Percentiles rank a stretch among this genome's conserved stretches.
These are phyloP conservation scores for Noctilio leporinus DNA, from an alignment of 2,113 vertebrate genomes.

Conservation along the genomic window DNA sequence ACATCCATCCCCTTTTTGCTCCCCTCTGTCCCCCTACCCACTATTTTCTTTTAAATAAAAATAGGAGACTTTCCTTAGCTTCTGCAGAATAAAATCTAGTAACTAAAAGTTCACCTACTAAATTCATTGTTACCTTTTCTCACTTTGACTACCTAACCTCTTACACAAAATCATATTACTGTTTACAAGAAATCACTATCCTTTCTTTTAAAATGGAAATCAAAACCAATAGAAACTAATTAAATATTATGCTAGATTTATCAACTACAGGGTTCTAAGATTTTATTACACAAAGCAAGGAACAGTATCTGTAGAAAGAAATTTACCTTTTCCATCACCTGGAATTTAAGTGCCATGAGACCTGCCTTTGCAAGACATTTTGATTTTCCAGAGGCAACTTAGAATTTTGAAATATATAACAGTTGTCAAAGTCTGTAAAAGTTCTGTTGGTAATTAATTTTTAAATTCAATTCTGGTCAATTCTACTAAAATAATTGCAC, in stretches of 20 bases:
- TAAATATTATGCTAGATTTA: background rate
- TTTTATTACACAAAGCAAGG: background rate
- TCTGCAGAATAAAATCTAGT: slow-evolving; percentile 1
- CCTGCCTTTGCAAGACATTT: background rate
- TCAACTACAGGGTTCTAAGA: background rate
- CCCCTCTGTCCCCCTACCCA: too few relatives aligned
- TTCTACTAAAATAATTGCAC: background rate
- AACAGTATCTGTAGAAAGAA: background rate
- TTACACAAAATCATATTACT: background rate
- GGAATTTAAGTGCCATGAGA: background rate
- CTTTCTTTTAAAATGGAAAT: background rate
- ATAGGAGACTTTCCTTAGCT: background rate
- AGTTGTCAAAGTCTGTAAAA: background rate
- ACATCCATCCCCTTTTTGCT: too few relatives aligned
- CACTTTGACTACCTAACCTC: background rate
- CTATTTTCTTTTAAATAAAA: background rate
- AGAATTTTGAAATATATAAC: background rate
- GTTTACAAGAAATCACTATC: background rate
- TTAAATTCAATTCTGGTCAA: background rate
- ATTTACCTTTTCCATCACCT: background rate
- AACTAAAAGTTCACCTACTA: background rate
- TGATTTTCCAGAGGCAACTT: background rate
- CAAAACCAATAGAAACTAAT: background rate
- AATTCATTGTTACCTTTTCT: slow-evolving; percentile 17
- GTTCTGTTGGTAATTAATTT: background rate